phyloP scores from a whole-genome alignment of 1,140 invertebrate genomes.

The Leptopilina boulardi region DNA sequence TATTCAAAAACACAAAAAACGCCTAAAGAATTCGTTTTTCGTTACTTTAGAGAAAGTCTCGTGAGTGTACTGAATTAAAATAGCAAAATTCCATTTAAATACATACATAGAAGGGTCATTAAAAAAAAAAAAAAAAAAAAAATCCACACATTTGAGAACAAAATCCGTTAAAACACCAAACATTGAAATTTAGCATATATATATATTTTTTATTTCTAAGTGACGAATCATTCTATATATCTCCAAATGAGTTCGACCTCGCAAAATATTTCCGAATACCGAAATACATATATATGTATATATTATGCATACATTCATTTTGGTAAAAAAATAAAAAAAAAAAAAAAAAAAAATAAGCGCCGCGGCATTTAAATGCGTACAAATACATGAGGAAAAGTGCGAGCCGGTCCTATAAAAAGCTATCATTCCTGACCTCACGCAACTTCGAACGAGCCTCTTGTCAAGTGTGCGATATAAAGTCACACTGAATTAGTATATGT shows the following conservation, averaged over 20 bases:
- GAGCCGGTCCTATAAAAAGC: slow-evolving; percentile 68
- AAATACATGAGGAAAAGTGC: slow-evolving; percentile 46
- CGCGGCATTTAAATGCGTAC: slow-evolving; percentile 11
- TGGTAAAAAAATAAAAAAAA: not conserved
- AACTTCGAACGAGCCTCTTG: slow-evolving; percentile 59
- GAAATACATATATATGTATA: not conserved
- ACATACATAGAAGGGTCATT: too few species aligned
- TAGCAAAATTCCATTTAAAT: too few species aligned
- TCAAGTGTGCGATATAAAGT: slow-evolving; percentile 60
- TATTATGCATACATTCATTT: slow-evolving; percentile 32
- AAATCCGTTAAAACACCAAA: slow-evolving; percentile 18
- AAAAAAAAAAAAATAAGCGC: slow-evolving; percentile 16
- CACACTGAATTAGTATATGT: slow-evolving; percentile 41
- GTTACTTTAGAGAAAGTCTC: too few species aligned
- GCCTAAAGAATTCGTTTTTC: too few species aligned
- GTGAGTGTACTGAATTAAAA: too few species aligned
- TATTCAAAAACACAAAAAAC: too few species aligned
- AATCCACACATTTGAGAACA: not conserved
- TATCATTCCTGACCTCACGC: slow-evolving; percentile 72
- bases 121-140: too few species aligned
- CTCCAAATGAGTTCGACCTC: slow-evolving; percentile 1
- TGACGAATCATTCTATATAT: slow-evolving; percentile 14
- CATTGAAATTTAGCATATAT: slow-evolving; percentile 7
- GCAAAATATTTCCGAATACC: slow-evolving; percentile 22
- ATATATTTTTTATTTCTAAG: not conserved